Percentiles rank a stretch among this genome's conserved stretches.
Conservation (phyloP, 2,797 vertebrate species). For the Euthynnus affinis region DNA sequence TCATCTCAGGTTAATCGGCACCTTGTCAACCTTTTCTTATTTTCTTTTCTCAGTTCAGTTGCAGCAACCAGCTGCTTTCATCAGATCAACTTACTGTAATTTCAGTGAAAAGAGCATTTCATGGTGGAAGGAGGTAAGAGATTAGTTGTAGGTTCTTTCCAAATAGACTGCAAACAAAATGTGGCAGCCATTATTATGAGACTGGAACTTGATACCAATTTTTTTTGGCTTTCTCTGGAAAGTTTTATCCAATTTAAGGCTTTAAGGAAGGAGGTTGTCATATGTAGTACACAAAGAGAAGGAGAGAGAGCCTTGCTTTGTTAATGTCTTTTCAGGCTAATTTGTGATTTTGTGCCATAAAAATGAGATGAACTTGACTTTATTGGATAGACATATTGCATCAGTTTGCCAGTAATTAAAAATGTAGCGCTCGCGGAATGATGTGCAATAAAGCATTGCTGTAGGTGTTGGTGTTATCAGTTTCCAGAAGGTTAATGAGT, state of each 20-base stretch:
- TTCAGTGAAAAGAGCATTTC: not conserved
- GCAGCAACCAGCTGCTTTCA: not conserved
- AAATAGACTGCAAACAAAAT: not conserved
- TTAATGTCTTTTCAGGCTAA: too few relatives aligned
- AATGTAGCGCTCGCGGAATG: not conserved
- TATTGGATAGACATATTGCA: not conserved
- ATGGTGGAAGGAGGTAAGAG: not conserved
- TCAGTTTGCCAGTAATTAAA: not conserved
- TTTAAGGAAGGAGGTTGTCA: too few relatives aligned
- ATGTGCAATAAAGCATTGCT: not conserved
- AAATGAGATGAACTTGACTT: not conserved
- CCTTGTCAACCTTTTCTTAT: constrained; percentile 7
- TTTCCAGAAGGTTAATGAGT: constrained; percentile 21
- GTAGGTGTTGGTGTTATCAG: not conserved
- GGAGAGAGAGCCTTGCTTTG: too few relatives aligned
- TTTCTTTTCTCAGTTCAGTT: not conserved
- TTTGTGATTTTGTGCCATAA: too few relatives aligned
- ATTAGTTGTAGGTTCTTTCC: constrained; percentile 1
- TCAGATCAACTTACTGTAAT: not conserved
- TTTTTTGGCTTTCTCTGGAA: too few relatives aligned
- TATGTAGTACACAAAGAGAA: too few relatives aligned
- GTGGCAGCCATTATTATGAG: not conserved
- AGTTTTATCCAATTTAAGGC: too few relatives aligned
- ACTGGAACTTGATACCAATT: not conserved
- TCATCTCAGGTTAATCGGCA: constrained; percentile 17